Evolutionary conservation across 2,888 invertebrate genomes (phyloP), one percentile per base, ranked within the genome.

Genomic region (Caenorhabditis macrosperma): DNA sequence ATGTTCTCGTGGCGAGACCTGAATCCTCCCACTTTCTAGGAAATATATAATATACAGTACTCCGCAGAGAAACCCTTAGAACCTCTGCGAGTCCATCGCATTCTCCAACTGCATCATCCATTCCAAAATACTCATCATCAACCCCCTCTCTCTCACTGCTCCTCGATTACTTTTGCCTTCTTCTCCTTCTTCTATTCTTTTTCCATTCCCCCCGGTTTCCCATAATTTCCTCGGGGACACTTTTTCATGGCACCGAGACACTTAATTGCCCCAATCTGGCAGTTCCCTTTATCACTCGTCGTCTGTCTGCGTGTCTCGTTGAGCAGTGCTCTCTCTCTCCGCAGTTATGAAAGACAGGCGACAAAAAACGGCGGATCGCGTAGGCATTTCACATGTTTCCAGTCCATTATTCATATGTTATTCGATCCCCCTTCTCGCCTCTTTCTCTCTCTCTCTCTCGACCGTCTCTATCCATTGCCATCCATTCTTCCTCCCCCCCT

Each of bases 331-430:
- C 33, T 33, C 10, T 33, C 33, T 5, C 33, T 33, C 6, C 33
- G 10, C 6, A 33, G 10, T 33, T 33, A 33, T 33, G 33, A 33
- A 7, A 33, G 10, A 10, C 10, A 28, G 26, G 26, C 4, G 54
- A n/a, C 28, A 30, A 26, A 54, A 20, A 41, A 35, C 22, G 9
- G 15, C n/a, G 20, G 33, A n/a, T 17, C 15, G 22, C 17, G n/a
- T 20, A 1, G 22, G 35, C 20, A 38, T 48, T 74, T 69, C 76
- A 69, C 76, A 77, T 77, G 68, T 77, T 77, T 77, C 63, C 38
- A 50, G 52, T 67, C 68, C 68, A 77, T 77, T 77, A 76, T 76
- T 77, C 68, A 75, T 77, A 17, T 68, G 76, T 76, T 68, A 68
- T 76, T 76, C 46, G 76, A 76, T 76, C 35, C 44, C 6, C 35